Conservation (phyloP, 2,113 vertebrate species). For the Holacanthus passer region DNA sequence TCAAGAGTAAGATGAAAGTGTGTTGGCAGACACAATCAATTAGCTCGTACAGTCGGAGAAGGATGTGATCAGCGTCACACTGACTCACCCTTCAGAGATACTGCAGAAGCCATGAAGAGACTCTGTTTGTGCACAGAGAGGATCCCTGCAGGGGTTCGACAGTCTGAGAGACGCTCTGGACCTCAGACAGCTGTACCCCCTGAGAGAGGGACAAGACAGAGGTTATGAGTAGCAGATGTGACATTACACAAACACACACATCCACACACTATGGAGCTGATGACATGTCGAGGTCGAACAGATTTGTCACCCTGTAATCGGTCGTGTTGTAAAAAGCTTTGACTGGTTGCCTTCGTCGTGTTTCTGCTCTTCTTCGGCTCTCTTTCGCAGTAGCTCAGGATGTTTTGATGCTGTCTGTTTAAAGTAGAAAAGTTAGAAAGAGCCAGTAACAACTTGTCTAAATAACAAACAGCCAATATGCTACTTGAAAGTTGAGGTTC, state of each 20-base stretch:
- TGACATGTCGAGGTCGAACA: conserved; percentile 68
- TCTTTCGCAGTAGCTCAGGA: not conserved
- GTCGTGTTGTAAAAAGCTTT: conserved; percentile 40
- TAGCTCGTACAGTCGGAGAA: not conserved
- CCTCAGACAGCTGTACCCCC: conserved; percentile 36
- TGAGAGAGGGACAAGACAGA: conserved; percentile 29
- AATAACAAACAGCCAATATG: conserved; percentile 6
- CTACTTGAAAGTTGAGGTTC: conserved; percentile 7
- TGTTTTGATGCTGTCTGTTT: not conserved
- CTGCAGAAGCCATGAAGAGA: conserved; percentile 12
- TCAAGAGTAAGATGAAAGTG: conserved; percentile 29
- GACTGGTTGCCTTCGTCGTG: conserved; percentile 1
- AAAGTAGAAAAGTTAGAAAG: not conserved
- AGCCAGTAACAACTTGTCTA: not conserved
- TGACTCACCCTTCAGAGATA: conserved; percentile 15
- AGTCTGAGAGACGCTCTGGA: conserved; percentile 20
- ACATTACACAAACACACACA: conserved; percentile 44
- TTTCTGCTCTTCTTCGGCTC: not conserved
- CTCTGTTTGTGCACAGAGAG: conserved; percentile 6
- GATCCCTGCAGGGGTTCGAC: conserved; percentile 7
- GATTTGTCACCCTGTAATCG: conserved; percentile 73
- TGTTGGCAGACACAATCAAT: conserved; percentile 37
- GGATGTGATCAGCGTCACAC: conserved; percentile 28
- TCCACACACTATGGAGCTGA: conserved; percentile 50
- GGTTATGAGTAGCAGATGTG: conserved; percentile 73